Evolutionary conservation across 2,888 invertebrate genomes (phyloP), one percentile per base, ranked within the genome.

Genomic region (Drosophila infuscata): DNA sequence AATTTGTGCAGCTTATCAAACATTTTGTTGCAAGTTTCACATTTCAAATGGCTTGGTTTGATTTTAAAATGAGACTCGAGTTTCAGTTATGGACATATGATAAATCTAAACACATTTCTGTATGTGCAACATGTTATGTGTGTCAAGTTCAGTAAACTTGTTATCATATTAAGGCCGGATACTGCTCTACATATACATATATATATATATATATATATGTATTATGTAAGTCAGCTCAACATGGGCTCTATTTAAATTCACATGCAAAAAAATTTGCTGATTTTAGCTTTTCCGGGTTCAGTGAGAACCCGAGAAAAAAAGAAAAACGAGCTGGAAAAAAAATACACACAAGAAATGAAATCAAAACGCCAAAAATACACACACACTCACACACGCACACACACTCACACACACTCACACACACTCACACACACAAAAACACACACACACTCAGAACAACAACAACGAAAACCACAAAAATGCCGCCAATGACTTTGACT

Each of bases 391-490:
- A 56, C 41, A 52, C 29, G 49, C 52, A 61, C 43, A 12, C 43
- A 43, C 29, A 25, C 4, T 48, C 64, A 71, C 9, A 48, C 20
- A 74, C 36, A 76, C 38, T 36, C 32, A 20, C 7, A 48, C 12
- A 54, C 29, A 74, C 33, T 65, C 32, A 54, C 33, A 51, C 25
- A 33, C 9, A 32, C 25, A 25, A 2, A 25, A 48, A 30, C 7
- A 49, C 64, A 70, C 12, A 59, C 33, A 74, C 36, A 74, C 20
- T 25, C 38, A 54, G 38, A 66, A 48, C n/a, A 74, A 54, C 36
- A 56, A 36, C 66, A 78, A 62, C 49, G 49, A 67, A 85, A 87
- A 82, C 89, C 84, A 81, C 84, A 85, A 85, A 85, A 89, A 88
- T 88, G 83, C 84, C 82, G 79, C 79, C 87, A 79, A 79, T 73